Base-by-base conservation (phyloP, 2,888 invertebrate genomes). In the Lypha dubia region DNA sequence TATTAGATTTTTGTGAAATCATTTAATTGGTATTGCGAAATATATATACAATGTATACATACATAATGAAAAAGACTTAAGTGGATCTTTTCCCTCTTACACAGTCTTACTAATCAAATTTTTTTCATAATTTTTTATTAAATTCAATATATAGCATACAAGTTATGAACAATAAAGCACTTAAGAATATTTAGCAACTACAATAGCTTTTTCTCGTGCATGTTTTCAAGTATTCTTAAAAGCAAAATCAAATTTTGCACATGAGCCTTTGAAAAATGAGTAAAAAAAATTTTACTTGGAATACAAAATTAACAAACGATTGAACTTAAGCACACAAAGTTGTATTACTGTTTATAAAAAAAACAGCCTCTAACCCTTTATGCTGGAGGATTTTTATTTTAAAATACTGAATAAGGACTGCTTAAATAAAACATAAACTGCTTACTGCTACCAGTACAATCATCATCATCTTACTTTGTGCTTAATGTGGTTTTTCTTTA, bases 221-320 rank as follows among this genome's bases (percentile, higher is more conserved):
- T 4, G 24, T 58, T 28, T 56, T 24, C 15, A 11, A 67, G 46
- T 9, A 49, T 5, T 3, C 49, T 76, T 49, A 49, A 76, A 60
- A n/a, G 28, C 56, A 20, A 67, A 67, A 53, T 74, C 28, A 71
- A 51, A 74, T 74, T 74, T 63, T 74, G 62, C 73, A 56, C 22
- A 67, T 58, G 44, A n/a, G 53, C 7, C 13, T 56, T 24, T 3
- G 11, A 1, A 7, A 58, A 32, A 58, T 15, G 46, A 17, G 1
- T 32, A 20, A 17, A 51, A 51, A 22, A 51, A n/a, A n/a, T n/a
- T n/a, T 17, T 44, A 49, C 4, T 38, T 3, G 7, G 20, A 24
- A 62, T 9, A 6, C 44, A 32, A 67, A 41, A 68, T 60, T 51
- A 51, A 51, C 51, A 41, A 62, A 70, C 46, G 15, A 46, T 53